phyloP scores from a whole-genome alignment of 2,113 vertebrate genomes.

The Albula goreensis region DNA sequence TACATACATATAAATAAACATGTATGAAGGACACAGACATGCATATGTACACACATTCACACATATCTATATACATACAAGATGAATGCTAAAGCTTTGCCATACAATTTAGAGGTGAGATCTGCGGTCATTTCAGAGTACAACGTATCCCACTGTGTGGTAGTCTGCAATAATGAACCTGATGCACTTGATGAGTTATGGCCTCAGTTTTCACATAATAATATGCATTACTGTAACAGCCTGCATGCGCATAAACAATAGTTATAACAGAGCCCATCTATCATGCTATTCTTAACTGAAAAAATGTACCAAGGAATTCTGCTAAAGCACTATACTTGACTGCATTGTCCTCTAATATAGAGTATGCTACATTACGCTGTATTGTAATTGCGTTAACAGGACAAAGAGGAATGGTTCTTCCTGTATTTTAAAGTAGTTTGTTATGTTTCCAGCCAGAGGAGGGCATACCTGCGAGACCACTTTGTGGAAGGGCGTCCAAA shows the following conservation, averaged over 20 bases:
- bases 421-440: not conserved
- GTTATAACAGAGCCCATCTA: not conserved
- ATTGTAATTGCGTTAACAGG: not conserved
- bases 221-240: not conserved
- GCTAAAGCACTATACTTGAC: not conserved
- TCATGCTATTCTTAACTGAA: not conserved
- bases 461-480: slow-evolving; percentile 91
- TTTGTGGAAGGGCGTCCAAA: slow-evolving; percentile 90
- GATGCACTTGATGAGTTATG: not conserved
- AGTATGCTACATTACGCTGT: not conserved
- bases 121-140: no score
- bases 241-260: not conserved
- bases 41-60: no score
- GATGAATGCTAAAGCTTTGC: no score
- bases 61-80: no score
- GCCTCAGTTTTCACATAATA: not conserved
- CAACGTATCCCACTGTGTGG: not conserved
- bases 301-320: not conserved
- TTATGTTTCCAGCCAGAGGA: not conserved
- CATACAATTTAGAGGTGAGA: no score
- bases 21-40: no score
- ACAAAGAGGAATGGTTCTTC: not conserved
- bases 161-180: not conserved
- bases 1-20: no score
- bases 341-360: not conserved